phyloP scores from a whole-genome alignment of 23 tunicate genomes.

The Clavelina lepadiformis region DNA sequence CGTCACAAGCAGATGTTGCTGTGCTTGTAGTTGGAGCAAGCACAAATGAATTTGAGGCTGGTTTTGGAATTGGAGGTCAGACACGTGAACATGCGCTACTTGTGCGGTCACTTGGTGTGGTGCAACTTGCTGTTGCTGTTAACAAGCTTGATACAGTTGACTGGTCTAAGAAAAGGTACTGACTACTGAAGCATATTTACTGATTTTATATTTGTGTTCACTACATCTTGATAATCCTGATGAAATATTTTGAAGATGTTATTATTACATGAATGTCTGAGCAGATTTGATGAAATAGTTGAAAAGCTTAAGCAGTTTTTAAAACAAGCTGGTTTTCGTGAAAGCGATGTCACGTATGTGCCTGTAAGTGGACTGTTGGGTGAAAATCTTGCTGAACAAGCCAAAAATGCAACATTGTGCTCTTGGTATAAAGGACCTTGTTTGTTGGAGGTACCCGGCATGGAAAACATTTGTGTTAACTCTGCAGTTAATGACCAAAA shows the following conservation, averaged over 20 bases:
- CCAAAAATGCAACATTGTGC: constrained; percentile 28
- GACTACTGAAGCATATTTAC: background rate
- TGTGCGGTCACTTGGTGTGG: constrained; percentile 84
- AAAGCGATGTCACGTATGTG: constrained; percentile 61
- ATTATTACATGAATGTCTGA: background rate
- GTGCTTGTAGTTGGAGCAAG: constrained; percentile 88
- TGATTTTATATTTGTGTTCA: background rate
- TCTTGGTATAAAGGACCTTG: constrained; percentile 86
- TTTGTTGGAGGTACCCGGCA: constrained; percentile 50
- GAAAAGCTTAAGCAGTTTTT: constrained; percentile 45
- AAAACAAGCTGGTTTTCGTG: constrained; percentile 82
- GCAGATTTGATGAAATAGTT: constrained; percentile 74
- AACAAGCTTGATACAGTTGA: constrained; percentile 82
- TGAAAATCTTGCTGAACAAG: constrained; percentile 43
- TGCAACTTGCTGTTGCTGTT: constrained; percentile 91
- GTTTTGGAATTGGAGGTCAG: constrained; percentile 94
- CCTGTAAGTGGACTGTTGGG: constrained; percentile 91
- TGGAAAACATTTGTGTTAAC: no score
- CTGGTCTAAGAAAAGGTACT: constrained; percentile 70
- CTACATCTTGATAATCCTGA: background rate
- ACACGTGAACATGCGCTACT: constrained; percentile 89
- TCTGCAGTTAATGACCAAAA: no score
- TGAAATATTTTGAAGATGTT: background rate
- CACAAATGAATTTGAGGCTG: constrained; percentile 95
- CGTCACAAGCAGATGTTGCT: constrained; percentile 97